These are phyloP conservation scores for Aphis gossypii DNA, from an alignment of 1,140 invertebrate species.

Conservation along the genomic window DNA sequence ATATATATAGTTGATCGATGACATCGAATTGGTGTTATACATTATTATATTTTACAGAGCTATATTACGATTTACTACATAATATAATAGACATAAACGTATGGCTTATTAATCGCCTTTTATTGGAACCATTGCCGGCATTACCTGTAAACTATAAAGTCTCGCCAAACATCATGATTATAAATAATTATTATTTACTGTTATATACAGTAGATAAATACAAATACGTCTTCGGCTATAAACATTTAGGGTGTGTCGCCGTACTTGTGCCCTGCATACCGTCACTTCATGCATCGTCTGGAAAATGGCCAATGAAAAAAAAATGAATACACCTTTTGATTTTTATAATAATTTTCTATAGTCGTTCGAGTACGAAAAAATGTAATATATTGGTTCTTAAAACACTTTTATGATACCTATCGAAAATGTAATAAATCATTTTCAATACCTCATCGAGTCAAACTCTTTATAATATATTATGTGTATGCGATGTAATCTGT, in stretches of 20 bases:
- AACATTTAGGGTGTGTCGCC: not conserved
- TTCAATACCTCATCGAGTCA: not conserved
- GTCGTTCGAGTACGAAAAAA: not conserved
- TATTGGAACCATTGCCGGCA: not conserved
- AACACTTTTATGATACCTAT: not conserved
- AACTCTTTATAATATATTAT: not conserved
- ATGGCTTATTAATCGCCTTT: not conserved
- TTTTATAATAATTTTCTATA: not conserved
- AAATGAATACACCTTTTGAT: not conserved
- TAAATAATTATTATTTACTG: not conserved
- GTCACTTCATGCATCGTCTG: not conserved
- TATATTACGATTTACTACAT: not conserved
- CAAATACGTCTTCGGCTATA: not conserved
- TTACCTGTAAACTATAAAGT: not conserved
- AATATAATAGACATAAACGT: not conserved
- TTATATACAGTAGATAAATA: not conserved
- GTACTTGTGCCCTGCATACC: not conserved
- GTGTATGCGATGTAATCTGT: not conserved
- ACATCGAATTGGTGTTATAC: not conserved
- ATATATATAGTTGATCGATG: not conserved
- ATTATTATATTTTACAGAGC: conserved; percentile 2
- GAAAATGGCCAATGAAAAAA: not conserved
- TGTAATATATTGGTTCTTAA: not conserved
- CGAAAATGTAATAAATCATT: not conserved
- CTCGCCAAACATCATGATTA: not conserved